Evolutionary conservation across 2,113 vertebrate species (phyloP), one percentile per base, ranked within the genome.

Genomic region (Cololabis saira): DNA sequence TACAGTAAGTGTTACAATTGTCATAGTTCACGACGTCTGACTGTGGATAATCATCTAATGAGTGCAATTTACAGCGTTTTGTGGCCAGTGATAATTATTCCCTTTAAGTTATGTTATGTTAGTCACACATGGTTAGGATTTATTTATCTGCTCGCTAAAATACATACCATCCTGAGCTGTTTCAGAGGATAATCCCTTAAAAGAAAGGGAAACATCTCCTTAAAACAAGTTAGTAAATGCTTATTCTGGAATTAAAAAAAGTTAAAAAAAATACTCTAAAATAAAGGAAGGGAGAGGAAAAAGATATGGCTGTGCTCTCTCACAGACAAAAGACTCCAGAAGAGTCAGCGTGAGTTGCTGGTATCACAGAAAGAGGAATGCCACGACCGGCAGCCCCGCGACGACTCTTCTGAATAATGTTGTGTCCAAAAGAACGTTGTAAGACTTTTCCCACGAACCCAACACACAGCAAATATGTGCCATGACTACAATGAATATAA

Each of bases 321-420:
- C 85, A 68, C 43, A 42, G 47, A 11, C 55, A 33, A 55, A 55
- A 43, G 71, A 42, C 33, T 55, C 8, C 55, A 33, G 52, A 55
- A 43, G 71, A 42, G 41, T 55, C 8, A 0, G 21, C 3, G 6
- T 17, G 15, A 73, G 45, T 51, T 51, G 58, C 74, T 56, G 49
- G 4, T 56, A 74, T 65, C 42, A 64, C 62, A 78, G 66, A 70
- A 27, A 27, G 27, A 21, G 54, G 63, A 67, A 66, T 67, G 58
- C 71, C 81, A 57, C 57, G 43, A 53, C 80, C 72, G 17, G 47
- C 24, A 54, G 80, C 41, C 30, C 48, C 72, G 61, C 14, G 8
- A 59, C 67, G 76, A 67, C 50, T 87, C 67, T 67, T 57, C 7
- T 45, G 49, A 69, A 62, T 66, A 49, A 55, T 21, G 1, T 33